These are phyloP conservation scores for Cyanistes caeruleus DNA, from an alignment of 2,113 vertebrate species.

Conservation along the genomic window DNA sequence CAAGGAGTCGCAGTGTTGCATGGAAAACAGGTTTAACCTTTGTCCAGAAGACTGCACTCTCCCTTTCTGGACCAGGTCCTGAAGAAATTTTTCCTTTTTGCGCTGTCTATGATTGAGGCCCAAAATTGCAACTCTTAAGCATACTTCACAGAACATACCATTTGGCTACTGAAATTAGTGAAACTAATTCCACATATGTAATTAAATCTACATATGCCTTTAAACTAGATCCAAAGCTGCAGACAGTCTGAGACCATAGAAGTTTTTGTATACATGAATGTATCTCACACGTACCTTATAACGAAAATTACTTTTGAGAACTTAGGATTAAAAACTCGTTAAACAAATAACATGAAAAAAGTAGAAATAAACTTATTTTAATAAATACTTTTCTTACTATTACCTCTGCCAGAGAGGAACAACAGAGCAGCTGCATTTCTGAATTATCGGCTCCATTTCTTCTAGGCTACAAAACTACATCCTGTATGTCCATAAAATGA, in stretches of 20 bases:
- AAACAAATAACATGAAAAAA: background rate
- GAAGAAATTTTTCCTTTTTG: background rate
- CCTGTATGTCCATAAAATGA: background rate
- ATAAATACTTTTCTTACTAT: background rate
- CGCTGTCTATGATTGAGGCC: background rate
- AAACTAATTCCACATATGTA: background rate
- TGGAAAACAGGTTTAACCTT: background rate
- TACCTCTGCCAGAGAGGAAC: background rate
- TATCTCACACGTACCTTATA: background rate
- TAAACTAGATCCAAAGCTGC: background rate
- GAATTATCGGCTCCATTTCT: background rate
- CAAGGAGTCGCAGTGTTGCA: background rate
- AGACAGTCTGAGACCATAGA: background rate
- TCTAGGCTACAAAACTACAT: background rate
- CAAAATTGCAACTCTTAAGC: background rate
- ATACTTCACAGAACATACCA: background rate
- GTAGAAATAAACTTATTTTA: background rate
- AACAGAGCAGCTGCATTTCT: background rate
- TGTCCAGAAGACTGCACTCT: background rate
- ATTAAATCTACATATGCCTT: background rate
- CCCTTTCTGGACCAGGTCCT: background rate
- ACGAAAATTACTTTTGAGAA: background rate
- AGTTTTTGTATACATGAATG: background rate
- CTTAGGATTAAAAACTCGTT: background rate
- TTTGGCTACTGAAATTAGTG: background rate